Evolutionary conservation across 1,140 invertebrate species (phyloP).

Genomic region (Drosophila pruinosa): DNA sequence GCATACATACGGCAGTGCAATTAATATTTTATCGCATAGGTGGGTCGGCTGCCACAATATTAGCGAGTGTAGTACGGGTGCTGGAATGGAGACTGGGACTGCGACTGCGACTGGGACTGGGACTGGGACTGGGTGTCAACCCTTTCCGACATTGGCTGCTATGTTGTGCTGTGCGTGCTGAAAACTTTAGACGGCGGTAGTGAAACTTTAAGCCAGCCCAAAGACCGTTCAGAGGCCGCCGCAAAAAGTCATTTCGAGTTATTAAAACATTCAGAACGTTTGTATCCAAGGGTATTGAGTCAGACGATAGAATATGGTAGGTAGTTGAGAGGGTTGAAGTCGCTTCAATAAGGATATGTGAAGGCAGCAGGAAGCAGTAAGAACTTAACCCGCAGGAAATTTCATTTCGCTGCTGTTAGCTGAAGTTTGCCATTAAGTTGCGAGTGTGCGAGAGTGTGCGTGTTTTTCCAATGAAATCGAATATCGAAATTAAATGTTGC

Average conservation of each 20-base stretch:
- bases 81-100: constrained; percentile 5
- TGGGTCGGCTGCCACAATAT: constrained; percentile 3
- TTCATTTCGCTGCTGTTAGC: constrained; percentile 67
- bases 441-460: neutral
- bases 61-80: neutral
- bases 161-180: constrained; percentile 52
- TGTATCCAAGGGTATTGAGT: constrained; percentile 66
- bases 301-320: constrained; percentile 1
- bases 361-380: constrained; percentile 69
- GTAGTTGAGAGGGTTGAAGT: constrained; percentile 14
- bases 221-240: constrained; percentile 37
- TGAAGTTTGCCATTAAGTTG: constrained; percentile 50
- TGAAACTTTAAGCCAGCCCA: constrained; percentile 50
- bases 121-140: constrained; percentile 1
- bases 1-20: constrained; percentile 72
- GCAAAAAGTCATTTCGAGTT: constrained; percentile 80
- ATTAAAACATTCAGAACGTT: constrained; percentile 81
- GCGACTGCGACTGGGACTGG: neutral
- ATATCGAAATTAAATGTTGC: constrained; percentile 78
- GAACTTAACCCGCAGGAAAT: constrained; percentile 71
- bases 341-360: constrained; percentile 67
- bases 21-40: constrained; percentile 77
- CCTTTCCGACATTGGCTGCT: constrained; percentile 25
- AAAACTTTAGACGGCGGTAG: constrained; percentile 62
- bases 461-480: constrained; percentile 72